Conservation (phyloP, 2,797 vertebrate genomes). For the Tragelaphus oryx region DNA sequence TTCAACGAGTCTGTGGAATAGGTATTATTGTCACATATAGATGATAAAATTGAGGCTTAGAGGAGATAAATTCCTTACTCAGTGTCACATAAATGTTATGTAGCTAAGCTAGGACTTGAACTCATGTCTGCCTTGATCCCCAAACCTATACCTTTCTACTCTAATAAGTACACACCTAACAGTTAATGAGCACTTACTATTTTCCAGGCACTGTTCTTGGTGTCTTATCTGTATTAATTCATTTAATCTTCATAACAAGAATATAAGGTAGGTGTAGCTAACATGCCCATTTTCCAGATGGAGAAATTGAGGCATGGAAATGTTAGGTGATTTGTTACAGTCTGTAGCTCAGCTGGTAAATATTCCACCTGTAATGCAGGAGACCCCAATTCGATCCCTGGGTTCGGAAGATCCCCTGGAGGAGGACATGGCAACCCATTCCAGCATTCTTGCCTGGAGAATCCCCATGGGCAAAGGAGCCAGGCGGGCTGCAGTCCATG, state of each 20-base stretch:
- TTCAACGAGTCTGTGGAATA: neutral
- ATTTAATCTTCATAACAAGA: neutral
- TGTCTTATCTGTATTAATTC: neutral
- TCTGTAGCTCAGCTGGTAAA: neutral
- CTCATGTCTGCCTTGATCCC: neutral
- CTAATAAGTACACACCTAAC: neutral
- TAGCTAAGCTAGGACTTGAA: neutral
- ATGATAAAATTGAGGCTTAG: neutral
- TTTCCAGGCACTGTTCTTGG: neutral
- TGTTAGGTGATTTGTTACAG: neutral
- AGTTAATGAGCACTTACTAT: neutral
- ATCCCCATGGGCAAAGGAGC: neutral
- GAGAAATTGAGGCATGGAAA: neutral
- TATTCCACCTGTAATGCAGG: neutral
- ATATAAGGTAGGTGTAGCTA: neutral
- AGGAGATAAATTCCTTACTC: neutral
- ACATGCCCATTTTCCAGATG: neutral
- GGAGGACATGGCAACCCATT: neutral
- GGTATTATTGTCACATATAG: neutral
- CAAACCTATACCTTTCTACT: neutral
- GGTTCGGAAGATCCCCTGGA: neutral
- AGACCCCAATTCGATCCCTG: neutral
- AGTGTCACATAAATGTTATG: neutral
- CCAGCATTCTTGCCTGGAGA: neutral
- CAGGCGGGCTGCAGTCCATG: neutral